These are phyloP conservation scores for Paracentrotus lividus DNA, from an alignment of 53 echinoderm and acorn worm species.

Conservation along the genomic window DNA sequence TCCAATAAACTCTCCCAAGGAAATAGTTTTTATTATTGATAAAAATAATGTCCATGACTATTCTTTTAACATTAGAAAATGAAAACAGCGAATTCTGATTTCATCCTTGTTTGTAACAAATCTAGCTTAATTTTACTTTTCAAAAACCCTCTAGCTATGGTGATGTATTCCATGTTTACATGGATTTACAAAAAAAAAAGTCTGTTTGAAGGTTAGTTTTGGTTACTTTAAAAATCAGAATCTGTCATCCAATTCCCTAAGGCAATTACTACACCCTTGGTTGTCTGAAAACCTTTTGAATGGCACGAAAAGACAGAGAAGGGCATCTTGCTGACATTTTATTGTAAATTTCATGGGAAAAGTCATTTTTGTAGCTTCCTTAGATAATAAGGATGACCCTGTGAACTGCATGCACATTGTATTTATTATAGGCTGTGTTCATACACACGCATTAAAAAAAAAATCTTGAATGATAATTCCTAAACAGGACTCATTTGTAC, in stretches of 20 bases:
- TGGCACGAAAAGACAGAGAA: background rate
- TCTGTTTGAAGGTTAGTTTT: background rate
- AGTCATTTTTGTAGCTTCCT: background rate
- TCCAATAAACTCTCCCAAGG: too few species aligned
- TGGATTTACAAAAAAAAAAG: background rate
- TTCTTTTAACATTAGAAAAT: too few species aligned
- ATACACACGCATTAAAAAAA: too few species aligned
- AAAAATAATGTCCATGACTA: too few species aligned
- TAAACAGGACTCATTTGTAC: too few species aligned
- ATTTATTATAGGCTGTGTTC: too few species aligned
- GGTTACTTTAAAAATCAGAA: background rate
- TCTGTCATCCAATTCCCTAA: background rate
- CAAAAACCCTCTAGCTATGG: too few species aligned
- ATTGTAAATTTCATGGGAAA: constrained; percentile 3
- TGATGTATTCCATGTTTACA: background rate
- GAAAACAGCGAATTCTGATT: too few species aligned
- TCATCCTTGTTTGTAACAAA: too few species aligned
- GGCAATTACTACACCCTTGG: background rate
- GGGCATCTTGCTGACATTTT: background rate
- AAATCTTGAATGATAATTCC: too few species aligned
- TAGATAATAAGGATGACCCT: constrained; percentile 22
- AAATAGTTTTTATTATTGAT: too few species aligned
- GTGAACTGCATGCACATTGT: background rate
- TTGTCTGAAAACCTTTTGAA: background rate
- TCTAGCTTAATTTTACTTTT: too few species aligned